Conservation (phyloP, 2,113 vertebrate species). For the Dicerorhinus sumatrensis region DNA sequence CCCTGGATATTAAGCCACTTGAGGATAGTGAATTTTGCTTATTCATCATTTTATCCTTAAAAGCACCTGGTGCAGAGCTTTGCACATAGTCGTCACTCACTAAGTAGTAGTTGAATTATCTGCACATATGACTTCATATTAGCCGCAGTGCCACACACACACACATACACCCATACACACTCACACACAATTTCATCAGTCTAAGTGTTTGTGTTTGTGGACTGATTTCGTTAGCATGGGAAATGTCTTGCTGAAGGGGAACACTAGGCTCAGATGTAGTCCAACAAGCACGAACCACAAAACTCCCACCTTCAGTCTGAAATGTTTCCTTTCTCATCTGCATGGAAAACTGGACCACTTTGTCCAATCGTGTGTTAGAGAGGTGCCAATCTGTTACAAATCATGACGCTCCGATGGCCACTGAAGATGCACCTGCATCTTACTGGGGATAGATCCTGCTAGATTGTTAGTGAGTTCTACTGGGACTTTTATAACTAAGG, state of each 20-base stretch:
- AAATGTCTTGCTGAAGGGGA: not conserved
- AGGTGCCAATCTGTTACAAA: not conserved
- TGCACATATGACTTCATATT: not conserved
- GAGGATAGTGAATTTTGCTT: not conserved
- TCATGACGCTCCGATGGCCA: not conserved
- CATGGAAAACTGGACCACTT: not conserved
- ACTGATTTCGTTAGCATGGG: not conserved
- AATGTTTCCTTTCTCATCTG: not conserved
- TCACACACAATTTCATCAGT: not conserved
- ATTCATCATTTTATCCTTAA: constrained; percentile 6
- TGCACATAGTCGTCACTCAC: not conserved
- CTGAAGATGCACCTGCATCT: not conserved
- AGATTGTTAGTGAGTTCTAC: not conserved
- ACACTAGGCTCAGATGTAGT: not conserved
- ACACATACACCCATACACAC: not conserved
- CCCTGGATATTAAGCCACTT: not conserved
- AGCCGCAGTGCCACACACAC: not conserved
- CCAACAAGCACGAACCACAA: not conserved
- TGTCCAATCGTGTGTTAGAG: not conserved
- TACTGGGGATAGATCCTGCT: not conserved
- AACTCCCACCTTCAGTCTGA: not conserved
- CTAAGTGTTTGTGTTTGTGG: not conserved
- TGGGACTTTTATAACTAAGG: not conserved
- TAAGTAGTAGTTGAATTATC: not conserved
- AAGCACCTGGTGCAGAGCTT: not conserved